These are phyloP conservation scores for Pseudomyrmex sp. DNA, from an alignment of 1,140 invertebrate genomes.

Conservation along the genomic window DNA sequence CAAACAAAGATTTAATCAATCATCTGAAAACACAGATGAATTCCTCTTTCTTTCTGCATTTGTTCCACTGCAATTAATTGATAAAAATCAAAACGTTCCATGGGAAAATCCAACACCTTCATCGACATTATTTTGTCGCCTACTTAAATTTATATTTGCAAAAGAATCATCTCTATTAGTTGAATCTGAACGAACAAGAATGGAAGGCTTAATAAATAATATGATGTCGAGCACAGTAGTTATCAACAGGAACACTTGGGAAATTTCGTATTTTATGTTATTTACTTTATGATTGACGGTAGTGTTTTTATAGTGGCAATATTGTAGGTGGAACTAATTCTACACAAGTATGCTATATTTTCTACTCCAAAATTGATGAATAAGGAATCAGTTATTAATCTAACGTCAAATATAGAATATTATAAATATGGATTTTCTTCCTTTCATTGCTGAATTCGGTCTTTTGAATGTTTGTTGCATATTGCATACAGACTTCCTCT, in stretches of 20 bases:
- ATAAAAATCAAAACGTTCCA: not conserved
- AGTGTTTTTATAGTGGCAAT: not conserved
- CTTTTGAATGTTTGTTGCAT: constrained; percentile 10
- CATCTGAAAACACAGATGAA: not conserved
- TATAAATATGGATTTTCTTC: not conserved
- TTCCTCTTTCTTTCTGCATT: not conserved
- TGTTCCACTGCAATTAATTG: not conserved
- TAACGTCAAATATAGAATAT: not conserved
- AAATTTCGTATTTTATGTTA: not conserved
- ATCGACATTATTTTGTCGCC: too few species aligned
- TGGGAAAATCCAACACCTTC: too few species aligned
- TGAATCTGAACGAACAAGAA: too few species aligned
- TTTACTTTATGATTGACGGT: constrained; percentile 11
- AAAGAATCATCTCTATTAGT: too few species aligned
- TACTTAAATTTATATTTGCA: too few species aligned
- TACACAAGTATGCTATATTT: not conserved
- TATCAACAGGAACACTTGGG: too few species aligned
- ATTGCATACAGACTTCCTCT: not conserved
- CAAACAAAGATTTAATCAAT: too few species aligned
- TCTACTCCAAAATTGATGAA: not conserved
- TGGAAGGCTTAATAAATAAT: too few species aligned
- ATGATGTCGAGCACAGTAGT: too few species aligned
- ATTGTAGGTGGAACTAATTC: not conserved
- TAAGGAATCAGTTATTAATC: not conserved
- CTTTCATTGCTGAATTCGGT: not conserved